Conservation (phyloP, 2,888 invertebrate genomes). For the Oscheius sp. region DNA sequence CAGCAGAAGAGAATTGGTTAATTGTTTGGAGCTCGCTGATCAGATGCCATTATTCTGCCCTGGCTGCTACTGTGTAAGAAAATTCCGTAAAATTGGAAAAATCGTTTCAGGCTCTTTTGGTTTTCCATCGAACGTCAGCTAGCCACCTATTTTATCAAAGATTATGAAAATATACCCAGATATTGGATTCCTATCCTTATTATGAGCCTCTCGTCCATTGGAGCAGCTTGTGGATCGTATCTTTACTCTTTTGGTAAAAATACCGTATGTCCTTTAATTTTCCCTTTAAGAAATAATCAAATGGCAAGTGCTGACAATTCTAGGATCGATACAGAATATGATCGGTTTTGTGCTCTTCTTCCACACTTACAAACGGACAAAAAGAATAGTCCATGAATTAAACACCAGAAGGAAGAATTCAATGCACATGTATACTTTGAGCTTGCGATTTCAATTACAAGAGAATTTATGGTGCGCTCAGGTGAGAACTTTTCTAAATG, state of each 20-base stretch:
- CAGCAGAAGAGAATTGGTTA: not conserved
- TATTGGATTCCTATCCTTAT: conserved; percentile 16
- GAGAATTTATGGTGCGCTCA: not conserved
- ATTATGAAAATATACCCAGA: conserved; percentile 16
- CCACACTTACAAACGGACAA: not conserved
- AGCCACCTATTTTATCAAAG: conserved; percentile 5
- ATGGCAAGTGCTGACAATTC: not conserved
- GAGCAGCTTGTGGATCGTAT: not conserved
- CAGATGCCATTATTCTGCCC: conserved; percentile 3
- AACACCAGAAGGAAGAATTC: not conserved
- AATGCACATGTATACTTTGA: not conserved
- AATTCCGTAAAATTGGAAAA: not conserved
- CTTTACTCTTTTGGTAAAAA: not conserved
- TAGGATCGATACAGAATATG: not conserved
- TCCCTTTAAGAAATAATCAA: not conserved
- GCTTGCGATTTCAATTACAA: not conserved
- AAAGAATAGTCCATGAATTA: not conserved
- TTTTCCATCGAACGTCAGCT: conserved; percentile 13
- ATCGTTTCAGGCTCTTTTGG: not conserved
- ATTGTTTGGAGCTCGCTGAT: not conserved
- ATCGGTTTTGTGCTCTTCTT: not conserved
- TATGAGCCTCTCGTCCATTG: not conserved
- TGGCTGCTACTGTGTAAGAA: not conserved
- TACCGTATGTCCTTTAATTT: too few species aligned
- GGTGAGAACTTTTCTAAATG: too few species aligned